Base-by-base conservation (phyloP, 2,888 invertebrate genomes). In the Carpatolechia fugitivella region DNA sequence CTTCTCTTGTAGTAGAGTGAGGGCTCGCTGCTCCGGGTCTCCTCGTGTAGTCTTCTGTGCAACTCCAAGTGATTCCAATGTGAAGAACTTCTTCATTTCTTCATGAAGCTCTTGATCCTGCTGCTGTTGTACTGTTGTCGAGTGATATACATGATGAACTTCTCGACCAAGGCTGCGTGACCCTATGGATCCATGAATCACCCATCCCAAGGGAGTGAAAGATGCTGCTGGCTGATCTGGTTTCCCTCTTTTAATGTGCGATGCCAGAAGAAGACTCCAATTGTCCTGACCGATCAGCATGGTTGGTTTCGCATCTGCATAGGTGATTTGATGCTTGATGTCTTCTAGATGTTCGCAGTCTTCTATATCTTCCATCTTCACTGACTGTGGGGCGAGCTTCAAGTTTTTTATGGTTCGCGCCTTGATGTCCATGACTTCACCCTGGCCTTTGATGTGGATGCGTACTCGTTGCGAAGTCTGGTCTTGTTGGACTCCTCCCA, bases 231-330 rank as follows among this genome's bases (percentile, higher is more conserved):
- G 60, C 16, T 57, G 47, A 8, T 47, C 18, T 5, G 2, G 29
- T 0, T 7, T 6, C 3, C 60, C 60, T 35, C 8, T 38, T 16
- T 52, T 31, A 3, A 54, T 11, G 41, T 52, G 29, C 2, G 20
- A 3, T 1, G 54, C 36, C 3, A 54, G 24, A 0, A 60, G 31
- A 1, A 53, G 31, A 1, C 53, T 35, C 57, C 58, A 60, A 29
- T 62, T 56, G 35, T 62, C 60, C 41, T 56, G 58, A 0, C 53
- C 54, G 0, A 60, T 54, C 3, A 57, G 30, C 2, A 58, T 11
- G 1, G 20, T 40, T 13, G 58, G 57, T 16, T 29, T 24, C 13
- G 35, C 55, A n/a, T 13, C n/a, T n/a, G 52, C 41, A 29, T 60
- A 56, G 3, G n/a, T n/a, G 3, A 56, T 8, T 1, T 47, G n/a